These are phyloP conservation scores for Drosophila gunungcola DNA, from an alignment of 1,140 invertebrate genomes.

Conservation along the genomic window DNA sequence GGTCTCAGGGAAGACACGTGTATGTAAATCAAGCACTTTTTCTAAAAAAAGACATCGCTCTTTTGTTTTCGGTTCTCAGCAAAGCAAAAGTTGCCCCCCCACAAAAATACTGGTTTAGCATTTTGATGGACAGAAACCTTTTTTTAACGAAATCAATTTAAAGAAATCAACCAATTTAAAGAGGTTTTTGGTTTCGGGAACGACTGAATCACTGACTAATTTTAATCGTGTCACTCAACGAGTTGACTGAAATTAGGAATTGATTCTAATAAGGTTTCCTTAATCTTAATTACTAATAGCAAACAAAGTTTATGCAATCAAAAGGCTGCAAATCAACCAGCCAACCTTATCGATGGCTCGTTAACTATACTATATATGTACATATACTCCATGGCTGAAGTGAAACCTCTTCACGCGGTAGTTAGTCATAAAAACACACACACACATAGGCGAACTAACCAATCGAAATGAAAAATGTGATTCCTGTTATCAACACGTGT, in stretches of 20 bases:
- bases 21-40: not conserved
- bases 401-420: slow-evolving; percentile 9
- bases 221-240: slow-evolving; percentile 14
- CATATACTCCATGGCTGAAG: slow-evolving; percentile 7
- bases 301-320: slow-evolving; percentile 25
- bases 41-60: not conserved
- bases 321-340: slow-evolving; percentile 15
- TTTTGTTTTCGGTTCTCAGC: not conserved
- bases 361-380: slow-evolving; percentile 1
- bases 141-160: not conserved
- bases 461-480: slow-evolving; percentile 13
- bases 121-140: not conserved
- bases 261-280: slow-evolving; percentile 5
- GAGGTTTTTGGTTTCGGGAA: not conserved
- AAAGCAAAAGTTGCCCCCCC: slow-evolving; percentile 12
- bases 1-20: slow-evolving; percentile 2
- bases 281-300: slow-evolving; percentile 31
- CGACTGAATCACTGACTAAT: not conserved
- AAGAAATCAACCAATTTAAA: not conserved
- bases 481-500: slow-evolving; percentile 31
- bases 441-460: slow-evolving; percentile 2
- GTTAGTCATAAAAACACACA: slow-evolving; percentile 64
- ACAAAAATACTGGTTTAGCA: slow-evolving; percentile 24
- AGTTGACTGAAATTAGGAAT: slow-evolving; percentile 5
- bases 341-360: slow-evolving; percentile 22